Evolutionary conservation across 2,113 vertebrate species (phyloP), one percentile per base, ranked within the genome.

Genomic region (Silurus asotus): DNA sequence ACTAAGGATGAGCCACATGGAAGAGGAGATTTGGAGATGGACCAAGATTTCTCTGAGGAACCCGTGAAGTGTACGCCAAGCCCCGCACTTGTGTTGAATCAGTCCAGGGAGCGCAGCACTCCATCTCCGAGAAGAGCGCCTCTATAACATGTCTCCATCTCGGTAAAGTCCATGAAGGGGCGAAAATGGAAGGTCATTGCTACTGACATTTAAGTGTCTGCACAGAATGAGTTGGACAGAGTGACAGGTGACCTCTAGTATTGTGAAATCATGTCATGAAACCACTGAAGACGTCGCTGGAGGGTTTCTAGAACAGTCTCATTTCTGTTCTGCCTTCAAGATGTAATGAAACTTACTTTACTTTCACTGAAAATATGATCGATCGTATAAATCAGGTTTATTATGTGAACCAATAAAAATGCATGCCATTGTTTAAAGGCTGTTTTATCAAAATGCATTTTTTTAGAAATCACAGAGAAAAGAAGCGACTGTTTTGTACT

Each of bases 181-280:
- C 70, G 17, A 81, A 75, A 14, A 91, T 51, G 45, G 85, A 88
- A 79, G 82, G 37, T 87, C 7, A 86, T 80, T 55, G 87, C 93
- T 87, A 91, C 86, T 70, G 91, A 91, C 75, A 93, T 94, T 81
- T 93, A 90, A 92, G 72, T 85, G 25, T 37, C n/a, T 51, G 48
- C 6, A 49, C 23, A 48, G 23, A 3, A 8, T 37, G 65, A 49
- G 20, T 28, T 58, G 7, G 53, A 37, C 14, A 58, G 56, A 19
- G 53, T 2, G 19, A 9, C 6, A 53, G 9, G n/a, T 77, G 48
- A 56, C 13, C n/a, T 55, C 13, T 15, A 17, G 17, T 1, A 17
- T 25, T 56, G 53, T 53, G 11, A 23, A 76, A 76, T 53, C 20
- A 28, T 15, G 37, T 23, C n/a, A 3, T 49, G 23, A 67, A 67